Base-by-base conservation (phyloP, 2,888 invertebrate species). In the Euphydryas editha region DNA sequence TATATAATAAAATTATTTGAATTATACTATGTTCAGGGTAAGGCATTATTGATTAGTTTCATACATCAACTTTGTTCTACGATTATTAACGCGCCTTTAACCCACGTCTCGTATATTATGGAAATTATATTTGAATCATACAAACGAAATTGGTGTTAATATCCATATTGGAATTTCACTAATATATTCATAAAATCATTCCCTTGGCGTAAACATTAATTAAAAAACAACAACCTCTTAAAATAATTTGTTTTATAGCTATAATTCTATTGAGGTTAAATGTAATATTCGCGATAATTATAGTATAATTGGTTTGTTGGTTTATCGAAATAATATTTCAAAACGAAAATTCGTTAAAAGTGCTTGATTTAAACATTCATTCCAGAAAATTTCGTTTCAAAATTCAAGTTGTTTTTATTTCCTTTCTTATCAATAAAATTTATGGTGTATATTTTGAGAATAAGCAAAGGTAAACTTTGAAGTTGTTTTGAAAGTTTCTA, bases 31-130 rank as follows among this genome's bases (percentile, higher is more conserved):
- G 13, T 13, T 39, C 13, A 39, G 39, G 11, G 15, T 39, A 10
- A 11, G 11, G 11, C 3, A 1, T n/a, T 46, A 51, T 51, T 51
- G n/a, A 51, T 51, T 24, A 51, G 46, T 17, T 5, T 13, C 24
- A 51, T n/a, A 11, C 15, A 21, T 24, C 5, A 54, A 54, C 8
- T 39, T 11, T 39, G 39, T 13, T 39, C 3, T 15, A 13, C 15
- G 39, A 10, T 39, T 39, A 13, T 11, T 10, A 39, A 39, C 3
- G 3, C 10, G 13, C 42, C n/a, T 11, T 42, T 76, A 83, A 83
- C 81, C 81, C 75, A 81, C 81, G 82, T 83, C 75, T 79, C 83
- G 81, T 88, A 87, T 84, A 88, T 85, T 89, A 90, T 90, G 87
- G 78, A 84, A 89, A 90, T 89, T 84, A 80, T 73, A 72, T 70